Evolutionary conservation across 2,797 vertebrate genomes (phyloP).

Genomic region (Hyperoplus lanceolatus): DNA sequence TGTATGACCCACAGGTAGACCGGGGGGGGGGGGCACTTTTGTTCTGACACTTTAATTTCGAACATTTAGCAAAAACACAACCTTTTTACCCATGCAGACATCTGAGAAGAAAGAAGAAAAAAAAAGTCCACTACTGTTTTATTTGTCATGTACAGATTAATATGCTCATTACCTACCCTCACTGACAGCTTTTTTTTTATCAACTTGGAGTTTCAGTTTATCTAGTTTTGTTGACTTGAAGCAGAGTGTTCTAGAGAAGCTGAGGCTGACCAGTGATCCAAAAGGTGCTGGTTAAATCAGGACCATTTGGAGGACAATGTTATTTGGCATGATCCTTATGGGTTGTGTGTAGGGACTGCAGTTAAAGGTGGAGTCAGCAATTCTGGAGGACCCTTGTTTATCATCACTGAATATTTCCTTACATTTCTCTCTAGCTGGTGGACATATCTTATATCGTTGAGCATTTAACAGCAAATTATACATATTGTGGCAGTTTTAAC

Average conservation of each 20-base stretch:
- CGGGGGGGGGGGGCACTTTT: neutral
- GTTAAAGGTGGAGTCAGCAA: neutral
- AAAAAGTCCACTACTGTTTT: too few species aligned
- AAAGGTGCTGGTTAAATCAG: neutral
- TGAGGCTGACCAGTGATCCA: neutral
- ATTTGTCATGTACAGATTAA: neutral
- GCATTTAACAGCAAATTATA: neutral
- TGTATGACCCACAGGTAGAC: constrained; percentile 94
- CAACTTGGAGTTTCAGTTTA: neutral
- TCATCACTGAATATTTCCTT: too few species aligned
- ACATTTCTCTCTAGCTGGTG: neutral
- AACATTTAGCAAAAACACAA: neutral
- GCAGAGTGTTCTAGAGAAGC: too few species aligned
- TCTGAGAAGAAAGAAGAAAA: too few species aligned
- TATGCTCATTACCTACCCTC: neutral
- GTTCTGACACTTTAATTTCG: neutral
- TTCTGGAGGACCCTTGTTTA: too few species aligned
- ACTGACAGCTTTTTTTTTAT: neutral
- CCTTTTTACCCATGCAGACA: neutral
- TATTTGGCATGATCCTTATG: neutral
- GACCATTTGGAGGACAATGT: neutral
- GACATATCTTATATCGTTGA: neutral
- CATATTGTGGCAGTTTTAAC: neutral
- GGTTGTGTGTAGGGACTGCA: neutral
- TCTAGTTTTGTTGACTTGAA: too few species aligned